Evolutionary conservation across 1,140 invertebrate genomes (phyloP), one percentile per base, ranked within the genome.

Genomic region (Parasteatoda tepidariorum): DNA sequence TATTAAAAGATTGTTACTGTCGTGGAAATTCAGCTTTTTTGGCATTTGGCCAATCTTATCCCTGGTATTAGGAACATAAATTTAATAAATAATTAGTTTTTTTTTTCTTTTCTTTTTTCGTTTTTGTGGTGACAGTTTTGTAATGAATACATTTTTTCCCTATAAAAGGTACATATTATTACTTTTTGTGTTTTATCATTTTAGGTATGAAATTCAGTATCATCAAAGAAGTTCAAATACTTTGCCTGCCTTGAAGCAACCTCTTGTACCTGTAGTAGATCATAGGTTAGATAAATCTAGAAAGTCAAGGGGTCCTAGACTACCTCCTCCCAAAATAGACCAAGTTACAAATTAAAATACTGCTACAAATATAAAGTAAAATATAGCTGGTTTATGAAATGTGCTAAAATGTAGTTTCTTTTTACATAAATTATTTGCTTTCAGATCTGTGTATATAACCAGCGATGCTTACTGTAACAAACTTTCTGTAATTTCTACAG

Each of bases 131-230:
- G 38, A 22, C 24, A 59, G 18, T 48, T 48, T 48, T 18, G 18
- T 48, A n/a, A 26, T 59, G n/a, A 59, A n/a, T 59, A 22, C 57
- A 22, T 59, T 9, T 24, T 24, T n/a, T 59, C 5, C n/a, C 5
- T 7, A 18, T 59, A 48, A n/a, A n/a, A 22, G 2, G 9, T 24
- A n/a, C 3, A 24, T 59, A 24, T n/a, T n/a, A 59, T 24, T 24
- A 59, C 3, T 59, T n/a, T 59, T 15, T n/a, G 5, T n/a, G 1
- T 41, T 75, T 62, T 28, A 22, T 38, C 9, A 24, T 22, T 33
- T 0, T 59, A 84, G 82, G 31, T 84, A 76, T 84, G 83, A 84
- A 76, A 61, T 76, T 76, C 83, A 74, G 26, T 84, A 76, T 70
- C 71, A 61, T 22, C 59, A 75, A 67, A 76, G 83, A 41, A 84